Conservation (phyloP, 1,140 invertebrate species). For the Campoletis sonorensis region DNA sequence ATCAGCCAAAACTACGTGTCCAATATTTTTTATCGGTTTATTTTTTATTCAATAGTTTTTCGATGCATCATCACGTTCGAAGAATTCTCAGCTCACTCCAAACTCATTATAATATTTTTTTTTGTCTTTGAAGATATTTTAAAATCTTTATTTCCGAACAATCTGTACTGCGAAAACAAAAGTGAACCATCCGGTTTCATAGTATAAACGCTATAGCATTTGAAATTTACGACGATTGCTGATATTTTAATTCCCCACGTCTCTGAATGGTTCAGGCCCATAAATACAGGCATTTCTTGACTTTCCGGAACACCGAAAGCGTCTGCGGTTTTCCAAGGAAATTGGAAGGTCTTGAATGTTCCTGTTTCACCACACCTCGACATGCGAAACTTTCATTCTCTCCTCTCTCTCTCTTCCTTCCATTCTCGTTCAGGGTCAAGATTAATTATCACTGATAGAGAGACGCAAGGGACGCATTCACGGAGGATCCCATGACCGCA, state of each 20-base stretch:
- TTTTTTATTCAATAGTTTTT: no score
- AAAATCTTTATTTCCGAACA: not conserved
- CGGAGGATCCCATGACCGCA: not conserved
- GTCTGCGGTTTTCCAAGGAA: slow-evolving; percentile 40
- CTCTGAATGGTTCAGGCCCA: not conserved
- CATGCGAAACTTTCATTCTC: slow-evolving; percentile 5
- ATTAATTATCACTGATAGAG: slow-evolving; percentile 39
- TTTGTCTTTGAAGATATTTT: no score
- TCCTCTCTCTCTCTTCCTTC: slow-evolving; percentile 2
- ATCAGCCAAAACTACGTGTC: no score
- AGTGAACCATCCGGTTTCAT: not conserved
- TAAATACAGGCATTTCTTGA: slow-evolving; percentile 3
- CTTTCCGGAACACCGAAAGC: not conserved
- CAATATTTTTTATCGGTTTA: no score
- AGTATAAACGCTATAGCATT: not conserved
- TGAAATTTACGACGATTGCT: not conserved
- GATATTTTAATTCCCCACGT: not conserved
- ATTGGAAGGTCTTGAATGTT: slow-evolving; percentile 35
- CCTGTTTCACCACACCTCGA: slow-evolving; percentile 3
- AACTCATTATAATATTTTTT: not conserved
- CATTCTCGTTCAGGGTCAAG: slow-evolving; percentile 6
- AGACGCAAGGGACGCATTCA: slow-evolving; percentile 20
- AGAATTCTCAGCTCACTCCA: not conserved
- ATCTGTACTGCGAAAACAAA: not conserved
- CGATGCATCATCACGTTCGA: not conserved